phyloP scores from a whole-genome alignment of 2,113 vertebrate species.

The Oryzias melastigma region DNA sequence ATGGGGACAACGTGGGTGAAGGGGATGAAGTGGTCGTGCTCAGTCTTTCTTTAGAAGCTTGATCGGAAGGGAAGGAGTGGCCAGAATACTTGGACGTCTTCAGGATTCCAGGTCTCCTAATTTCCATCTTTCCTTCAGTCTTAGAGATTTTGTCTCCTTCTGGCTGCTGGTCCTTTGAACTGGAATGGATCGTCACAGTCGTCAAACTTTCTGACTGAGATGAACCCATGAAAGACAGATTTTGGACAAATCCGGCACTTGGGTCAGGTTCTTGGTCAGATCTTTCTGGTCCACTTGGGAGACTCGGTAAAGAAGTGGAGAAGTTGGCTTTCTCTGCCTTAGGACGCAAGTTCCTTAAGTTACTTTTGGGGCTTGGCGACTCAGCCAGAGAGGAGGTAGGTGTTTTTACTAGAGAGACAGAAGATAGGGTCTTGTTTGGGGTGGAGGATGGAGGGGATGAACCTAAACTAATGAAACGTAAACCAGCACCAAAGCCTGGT shows the following conservation, averaged over 20 bases:
- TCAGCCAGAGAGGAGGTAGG: conserved; percentile 19
- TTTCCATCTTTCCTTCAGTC: conserved; percentile 27
- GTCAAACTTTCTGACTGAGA: neutral
- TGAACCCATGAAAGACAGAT: neutral
- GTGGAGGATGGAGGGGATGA: conserved; percentile 39
- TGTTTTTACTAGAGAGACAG: conserved; percentile 33
- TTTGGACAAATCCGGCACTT: neutral
- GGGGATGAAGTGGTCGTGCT: conserved; percentile 19
- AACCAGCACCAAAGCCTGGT: conserved; percentile 6
- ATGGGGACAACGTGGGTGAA: conserved; percentile 11
- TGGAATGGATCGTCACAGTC: neutral
- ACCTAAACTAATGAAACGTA: conserved; percentile 36
- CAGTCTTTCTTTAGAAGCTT: conserved; percentile 22
- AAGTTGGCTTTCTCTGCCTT: neutral
- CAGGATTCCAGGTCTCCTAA: conserved; percentile 29
- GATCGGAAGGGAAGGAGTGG: conserved; percentile 15
- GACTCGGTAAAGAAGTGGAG: conserved; percentile 13
- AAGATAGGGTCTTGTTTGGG: conserved; percentile 20
- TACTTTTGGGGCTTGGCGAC: conserved; percentile 24
- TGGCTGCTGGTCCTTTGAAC: conserved; percentile 6
- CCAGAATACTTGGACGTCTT: conserved; percentile 17
- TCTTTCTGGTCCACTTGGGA: neutral
- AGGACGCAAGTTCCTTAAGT: conserved; percentile 4
- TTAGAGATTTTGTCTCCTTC: neutral
- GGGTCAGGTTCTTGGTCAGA: neutral